Percentiles rank a stretch among this genome's conserved stretches.
Evolutionary conservation across 2,888 invertebrate genomes (phyloP).

Genomic region (Caenorhabditis afra): DNA sequence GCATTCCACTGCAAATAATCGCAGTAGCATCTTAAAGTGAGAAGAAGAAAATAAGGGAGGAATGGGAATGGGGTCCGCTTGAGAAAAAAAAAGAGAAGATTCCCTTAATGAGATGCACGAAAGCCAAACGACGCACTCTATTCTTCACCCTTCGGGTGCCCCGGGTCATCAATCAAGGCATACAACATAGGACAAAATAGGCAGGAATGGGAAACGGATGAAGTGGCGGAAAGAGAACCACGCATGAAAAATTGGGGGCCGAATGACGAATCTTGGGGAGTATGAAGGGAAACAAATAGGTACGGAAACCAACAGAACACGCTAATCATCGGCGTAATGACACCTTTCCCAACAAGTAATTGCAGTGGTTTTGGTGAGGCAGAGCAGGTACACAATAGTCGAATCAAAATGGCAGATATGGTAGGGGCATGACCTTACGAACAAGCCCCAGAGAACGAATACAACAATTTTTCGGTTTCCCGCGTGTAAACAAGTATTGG

Average conservation of each 20-base stretch:
- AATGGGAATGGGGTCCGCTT: not conserved
- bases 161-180: too few species aligned
- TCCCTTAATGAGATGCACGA: not conserved
- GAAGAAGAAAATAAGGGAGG: not conserved
- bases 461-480: too few species aligned
- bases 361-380: conserved; percentile 7
- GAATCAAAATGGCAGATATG: too few species aligned
- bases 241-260: conserved; percentile 10
- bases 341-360: conserved; percentile 26
- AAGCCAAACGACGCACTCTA: not conserved
- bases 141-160: too few species aligned
- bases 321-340: conserved; percentile 26
- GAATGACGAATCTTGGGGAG: conserved; percentile 5
- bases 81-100: not conserved
- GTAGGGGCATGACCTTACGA: too few species aligned
- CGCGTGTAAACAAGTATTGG: too few species aligned
- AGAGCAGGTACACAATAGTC: not conserved
- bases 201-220: conserved; percentile 3
- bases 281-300: conserved; percentile 3
- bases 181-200: not conserved
- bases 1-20: conserved; percentile 39
- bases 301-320: not conserved
- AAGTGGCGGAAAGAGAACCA: conserved; percentile 15
- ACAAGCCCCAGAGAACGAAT: too few species aligned
- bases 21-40: too few species aligned